A percentile compares a stretch with the other conserved stretches of the same genome.
These are phyloP conservation scores for Falcaria lacertinaria DNA, from an alignment of 2,888 invertebrate species.

Conservation along the genomic window DNA sequence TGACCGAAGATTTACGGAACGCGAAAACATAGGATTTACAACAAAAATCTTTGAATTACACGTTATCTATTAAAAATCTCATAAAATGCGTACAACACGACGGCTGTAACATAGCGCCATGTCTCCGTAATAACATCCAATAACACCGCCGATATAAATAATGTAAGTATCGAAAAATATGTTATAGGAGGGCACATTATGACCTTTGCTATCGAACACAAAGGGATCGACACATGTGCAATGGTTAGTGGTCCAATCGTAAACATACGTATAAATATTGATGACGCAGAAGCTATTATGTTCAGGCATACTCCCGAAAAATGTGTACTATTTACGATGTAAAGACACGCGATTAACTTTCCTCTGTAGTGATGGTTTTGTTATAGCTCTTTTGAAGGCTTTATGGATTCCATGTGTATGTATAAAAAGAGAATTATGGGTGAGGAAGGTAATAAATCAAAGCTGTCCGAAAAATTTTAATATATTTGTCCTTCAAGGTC, in stretches of 20 bases:
- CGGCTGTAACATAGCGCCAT: neutral
- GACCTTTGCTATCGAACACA: constrained; percentile 38
- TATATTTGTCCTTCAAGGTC: too few relatives aligned
- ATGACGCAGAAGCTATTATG: constrained; percentile 69
- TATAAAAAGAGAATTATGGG: neutral
- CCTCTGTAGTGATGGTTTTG: constrained; percentile 29
- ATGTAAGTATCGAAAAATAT: neutral
- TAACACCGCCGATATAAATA: neutral
- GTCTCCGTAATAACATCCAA: neutral
- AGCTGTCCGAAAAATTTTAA: too few relatives aligned
- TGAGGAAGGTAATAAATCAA: too few relatives aligned
- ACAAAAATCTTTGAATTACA: neutral
- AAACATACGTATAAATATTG: constrained; percentile 73
- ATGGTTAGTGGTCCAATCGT: constrained; percentile 57
- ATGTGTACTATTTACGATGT: constrained; percentile 64
- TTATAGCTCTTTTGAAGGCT: constrained; percentile 2
- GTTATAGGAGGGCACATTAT: constrained; percentile 18
- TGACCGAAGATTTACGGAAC: too few relatives aligned
- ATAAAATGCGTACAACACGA: neutral
- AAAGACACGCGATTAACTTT: constrained; percentile 68
- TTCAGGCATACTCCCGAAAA: constrained; percentile 67
- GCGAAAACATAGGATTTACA: too few relatives aligned
- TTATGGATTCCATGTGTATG: neutral
- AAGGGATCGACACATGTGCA: constrained; percentile 47
- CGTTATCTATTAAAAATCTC: neutral